Conservation (phyloP, 2,113 vertebrate genomes). For the Corythoichthys haematopterus region DNA sequence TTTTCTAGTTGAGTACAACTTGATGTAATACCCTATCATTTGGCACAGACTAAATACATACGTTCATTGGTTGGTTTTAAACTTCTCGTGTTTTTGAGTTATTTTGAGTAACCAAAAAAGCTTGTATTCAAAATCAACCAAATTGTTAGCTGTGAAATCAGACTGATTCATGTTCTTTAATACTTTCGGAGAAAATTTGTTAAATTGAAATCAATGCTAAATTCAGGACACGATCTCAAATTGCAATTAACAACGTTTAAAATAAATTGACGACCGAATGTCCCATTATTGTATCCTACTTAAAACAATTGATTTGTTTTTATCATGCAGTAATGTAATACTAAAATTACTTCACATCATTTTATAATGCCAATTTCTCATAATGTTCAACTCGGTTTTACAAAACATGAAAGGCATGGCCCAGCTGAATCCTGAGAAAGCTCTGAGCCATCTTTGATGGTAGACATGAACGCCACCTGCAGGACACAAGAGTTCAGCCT, state of each 20-base stretch:
- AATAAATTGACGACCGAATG: background rate
- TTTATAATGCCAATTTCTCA: background rate
- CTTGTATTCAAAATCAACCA: background rate
- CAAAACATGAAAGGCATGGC: background rate
- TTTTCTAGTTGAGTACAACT: constrained; percentile 3
- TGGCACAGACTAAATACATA: background rate
- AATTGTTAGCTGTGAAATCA: background rate
- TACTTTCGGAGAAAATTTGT: background rate
- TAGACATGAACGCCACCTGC: background rate
- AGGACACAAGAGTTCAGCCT: background rate
- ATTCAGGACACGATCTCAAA: background rate
- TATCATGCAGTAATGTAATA: background rate
- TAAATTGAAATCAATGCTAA: background rate
- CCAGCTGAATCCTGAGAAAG: background rate
- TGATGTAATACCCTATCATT: constrained; percentile 39
- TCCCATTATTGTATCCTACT: background rate
- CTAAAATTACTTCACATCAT: background rate
- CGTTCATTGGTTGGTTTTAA: background rate
- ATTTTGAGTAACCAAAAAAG: background rate
- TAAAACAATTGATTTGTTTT: background rate
- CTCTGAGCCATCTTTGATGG: background rate
- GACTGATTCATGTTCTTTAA: background rate
- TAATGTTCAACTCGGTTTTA: background rate
- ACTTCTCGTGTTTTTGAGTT: background rate
- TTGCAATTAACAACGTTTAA: background rate